phyloP scores from a whole-genome alignment of 2,113 vertebrate genomes.

The Pangasianodon hypophthalmus region DNA sequence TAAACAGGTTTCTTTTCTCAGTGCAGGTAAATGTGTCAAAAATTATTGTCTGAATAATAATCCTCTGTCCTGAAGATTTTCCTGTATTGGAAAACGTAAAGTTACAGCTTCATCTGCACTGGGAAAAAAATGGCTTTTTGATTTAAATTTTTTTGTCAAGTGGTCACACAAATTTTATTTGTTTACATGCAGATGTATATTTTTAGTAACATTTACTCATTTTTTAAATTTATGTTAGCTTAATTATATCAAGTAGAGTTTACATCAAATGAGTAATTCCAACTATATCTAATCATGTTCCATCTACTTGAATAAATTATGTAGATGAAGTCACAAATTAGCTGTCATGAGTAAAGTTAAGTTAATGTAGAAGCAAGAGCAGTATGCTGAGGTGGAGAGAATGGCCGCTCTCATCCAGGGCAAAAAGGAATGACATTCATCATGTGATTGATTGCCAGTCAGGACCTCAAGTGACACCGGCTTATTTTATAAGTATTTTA shows the following conservation, averaged over 20 bases:
- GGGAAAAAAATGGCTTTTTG: no score
- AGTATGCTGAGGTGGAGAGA: background rate
- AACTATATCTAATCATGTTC: background rate
- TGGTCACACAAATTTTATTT: background rate
- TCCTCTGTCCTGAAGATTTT: background rate
- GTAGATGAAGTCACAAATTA: background rate
- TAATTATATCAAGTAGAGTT: background rate
- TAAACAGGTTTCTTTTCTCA: background rate
- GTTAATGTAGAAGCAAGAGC: background rate
- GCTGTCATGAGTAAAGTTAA: background rate
- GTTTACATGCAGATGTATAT: background rate
- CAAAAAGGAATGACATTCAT: background rate
- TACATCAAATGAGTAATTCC: background rate
- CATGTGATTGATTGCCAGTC: background rate
- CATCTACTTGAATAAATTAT: background rate
- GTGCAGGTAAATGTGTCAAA: background rate
- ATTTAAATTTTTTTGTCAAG: no score
- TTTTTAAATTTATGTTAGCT: background rate
- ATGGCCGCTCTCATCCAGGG: background rate
- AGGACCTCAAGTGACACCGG: background rate
- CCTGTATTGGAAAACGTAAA: background rate
- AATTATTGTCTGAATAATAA: background rate
- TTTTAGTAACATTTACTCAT: background rate
- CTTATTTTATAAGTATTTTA: background rate
- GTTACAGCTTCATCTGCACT: no score